Conservation (phyloP, 2,797 vertebrate species). For the Antennarius maculatus region DNA sequence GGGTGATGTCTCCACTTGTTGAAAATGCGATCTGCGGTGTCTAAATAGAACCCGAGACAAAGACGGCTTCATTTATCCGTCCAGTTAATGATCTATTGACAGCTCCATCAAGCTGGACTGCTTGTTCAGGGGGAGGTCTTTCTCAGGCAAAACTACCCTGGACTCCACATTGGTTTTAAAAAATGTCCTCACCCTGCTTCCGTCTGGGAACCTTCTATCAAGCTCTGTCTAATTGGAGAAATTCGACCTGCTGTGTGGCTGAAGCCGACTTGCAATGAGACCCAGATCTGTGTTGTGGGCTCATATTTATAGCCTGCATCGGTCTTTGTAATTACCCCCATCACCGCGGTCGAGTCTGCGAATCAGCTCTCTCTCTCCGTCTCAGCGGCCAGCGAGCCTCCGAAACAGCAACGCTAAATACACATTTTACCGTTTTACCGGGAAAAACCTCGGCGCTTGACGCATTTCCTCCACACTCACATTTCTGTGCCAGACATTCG, state of each 20-base stretch:
- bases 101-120: constrained; percentile 49
- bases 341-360: constrained; percentile 58
- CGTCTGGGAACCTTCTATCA: not conserved
- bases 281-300: constrained; percentile 40
- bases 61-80: constrained; percentile 52
- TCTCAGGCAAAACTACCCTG: constrained; percentile 32
- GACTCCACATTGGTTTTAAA: not conserved
- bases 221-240: constrained; percentile 35
- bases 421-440: constrained; percentile 52
- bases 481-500: constrained; percentile 29
- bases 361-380: constrained; percentile 56
- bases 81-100: constrained; percentile 68
- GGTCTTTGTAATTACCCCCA: constrained; percentile 73
- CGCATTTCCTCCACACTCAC: constrained; percentile 37
- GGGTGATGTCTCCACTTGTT: constrained; percentile 45
- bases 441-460: constrained; percentile 57
- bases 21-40: constrained; percentile 36
- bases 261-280: constrained; percentile 24
- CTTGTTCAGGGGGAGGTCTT: constrained; percentile 27
- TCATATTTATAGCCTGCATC: constrained; percentile 73
- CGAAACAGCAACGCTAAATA: constrained; percentile 78
- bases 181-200: no score
- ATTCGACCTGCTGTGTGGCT: constrained; percentile 31
- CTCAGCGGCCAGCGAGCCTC: constrained; percentile 51
- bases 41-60: constrained; percentile 66